A percentile compares a stretch with the other conserved stretches of the same genome.
phyloP scores from a whole-genome alignment of 2,113 vertebrate genomes.

The Misgurnus mizolepis region DNA sequence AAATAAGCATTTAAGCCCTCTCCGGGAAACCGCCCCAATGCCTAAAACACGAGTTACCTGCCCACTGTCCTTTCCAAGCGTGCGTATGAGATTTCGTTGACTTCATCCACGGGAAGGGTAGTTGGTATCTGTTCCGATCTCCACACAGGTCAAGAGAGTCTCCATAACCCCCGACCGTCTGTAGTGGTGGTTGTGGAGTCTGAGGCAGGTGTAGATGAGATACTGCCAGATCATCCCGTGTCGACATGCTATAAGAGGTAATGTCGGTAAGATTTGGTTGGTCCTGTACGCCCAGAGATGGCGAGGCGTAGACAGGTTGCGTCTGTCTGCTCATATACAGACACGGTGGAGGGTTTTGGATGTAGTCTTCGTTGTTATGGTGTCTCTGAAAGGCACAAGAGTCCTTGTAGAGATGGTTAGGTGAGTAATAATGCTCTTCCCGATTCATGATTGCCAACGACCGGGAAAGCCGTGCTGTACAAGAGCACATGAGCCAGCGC shows the following conservation, averaged over 20 bases:
- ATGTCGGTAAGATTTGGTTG: constrained; percentile 84
- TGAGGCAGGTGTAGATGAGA: constrained; percentile 80
- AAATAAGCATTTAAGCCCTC: too few species aligned
- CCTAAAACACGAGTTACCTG: constrained; percentile 76
- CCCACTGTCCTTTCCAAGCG: constrained; percentile 94
- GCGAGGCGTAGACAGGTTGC: constrained; percentile 72
- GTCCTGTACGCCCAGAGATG: constrained; percentile 79
- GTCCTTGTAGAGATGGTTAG: constrained; percentile 90
- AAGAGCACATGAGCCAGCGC: constrained; percentile 55
- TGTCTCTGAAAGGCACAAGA: constrained; percentile 87
- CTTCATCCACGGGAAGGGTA: constrained; percentile 99
- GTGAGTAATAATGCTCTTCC: constrained; percentile 87
- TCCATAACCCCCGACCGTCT: constrained; percentile 75
- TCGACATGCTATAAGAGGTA: constrained; percentile 82
- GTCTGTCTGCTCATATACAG: constrained; percentile 90
- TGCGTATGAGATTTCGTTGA: constrained; percentile 91
- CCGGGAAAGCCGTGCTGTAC: constrained; percentile 49
- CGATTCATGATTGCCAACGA: constrained; percentile 84
- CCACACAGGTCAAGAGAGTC: constrained; percentile 74
- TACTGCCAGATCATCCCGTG: constrained; percentile 82
- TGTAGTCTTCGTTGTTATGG: constrained; percentile 81
- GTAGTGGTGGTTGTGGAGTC: constrained; percentile 74
- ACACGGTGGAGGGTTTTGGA: constrained; percentile 86
- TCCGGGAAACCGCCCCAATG: background rate
- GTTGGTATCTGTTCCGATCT: constrained; percentile 79